phyloP scores from a whole-genome alignment of 1,140 invertebrate species.

The Trachymyrmex septentrionalis region DNA sequence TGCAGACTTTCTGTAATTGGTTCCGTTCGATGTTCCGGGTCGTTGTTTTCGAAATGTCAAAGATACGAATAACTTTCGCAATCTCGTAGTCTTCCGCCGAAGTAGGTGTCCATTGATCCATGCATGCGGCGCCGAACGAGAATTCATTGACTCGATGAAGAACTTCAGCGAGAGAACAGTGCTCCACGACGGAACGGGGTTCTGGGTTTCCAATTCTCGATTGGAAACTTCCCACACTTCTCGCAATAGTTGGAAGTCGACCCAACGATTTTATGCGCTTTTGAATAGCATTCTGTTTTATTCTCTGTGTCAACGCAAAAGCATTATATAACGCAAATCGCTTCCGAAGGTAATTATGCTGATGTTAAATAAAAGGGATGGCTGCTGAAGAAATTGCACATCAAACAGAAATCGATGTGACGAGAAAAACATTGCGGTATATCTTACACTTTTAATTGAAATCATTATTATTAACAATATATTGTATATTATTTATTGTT shows the following conservation, averaged over 20 bases:
- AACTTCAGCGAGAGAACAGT: constrained; percentile 25
- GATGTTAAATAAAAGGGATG: not conserved
- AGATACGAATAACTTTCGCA: constrained; percentile 61
- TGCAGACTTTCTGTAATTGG: constrained; percentile 26
- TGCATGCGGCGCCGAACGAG: constrained; percentile 16
- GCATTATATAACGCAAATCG: not conserved
- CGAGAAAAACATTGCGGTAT: not conserved
- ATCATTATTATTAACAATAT: too few relatives aligned
- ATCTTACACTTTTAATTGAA: too few relatives aligned
- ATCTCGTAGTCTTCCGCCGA: constrained; percentile 33
- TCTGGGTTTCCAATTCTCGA: constrained; percentile 43
- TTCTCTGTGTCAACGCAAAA: constrained; percentile 24
- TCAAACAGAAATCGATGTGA: not conserved
- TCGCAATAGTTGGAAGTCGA: constrained; percentile 31
- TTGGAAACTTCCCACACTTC: constrained; percentile 44
- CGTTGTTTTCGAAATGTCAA: constrained; percentile 60
- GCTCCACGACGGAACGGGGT: constrained; percentile 13
- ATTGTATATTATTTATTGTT: too few relatives aligned
- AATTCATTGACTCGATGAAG: constrained; percentile 58
- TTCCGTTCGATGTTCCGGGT: constrained; percentile 32
- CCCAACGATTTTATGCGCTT: constrained; percentile 42
- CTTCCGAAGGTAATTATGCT: not conserved
- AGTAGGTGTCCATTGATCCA: constrained; percentile 54
- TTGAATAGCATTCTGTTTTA: constrained; percentile 8
- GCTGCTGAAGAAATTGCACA: not conserved